Conservation (phyloP, 1,140 invertebrate genomes). For the Hirudo medicinalis region DNA sequence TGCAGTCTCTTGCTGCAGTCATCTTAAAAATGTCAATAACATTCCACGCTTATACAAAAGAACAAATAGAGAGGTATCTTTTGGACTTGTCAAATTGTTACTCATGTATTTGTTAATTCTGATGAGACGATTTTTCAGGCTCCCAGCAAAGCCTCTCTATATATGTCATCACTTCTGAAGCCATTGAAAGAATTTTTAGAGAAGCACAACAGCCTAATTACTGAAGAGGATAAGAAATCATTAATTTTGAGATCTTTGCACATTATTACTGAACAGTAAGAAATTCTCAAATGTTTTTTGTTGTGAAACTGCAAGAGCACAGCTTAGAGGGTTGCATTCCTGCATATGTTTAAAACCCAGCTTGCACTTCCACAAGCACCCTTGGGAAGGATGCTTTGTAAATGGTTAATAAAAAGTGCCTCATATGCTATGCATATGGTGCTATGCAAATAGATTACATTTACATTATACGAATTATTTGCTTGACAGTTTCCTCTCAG, state of each 20-base stretch:
- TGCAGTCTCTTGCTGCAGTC: slow-evolving; percentile 33
- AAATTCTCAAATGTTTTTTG: slow-evolving; percentile 10
- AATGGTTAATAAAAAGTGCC: neutral
- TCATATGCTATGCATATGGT: neutral
- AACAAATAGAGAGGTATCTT: slow-evolving; percentile 65
- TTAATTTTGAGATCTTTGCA: slow-evolving; percentile 30
- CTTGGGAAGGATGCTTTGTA: no score
- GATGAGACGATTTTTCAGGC: slow-evolving; percentile 7
- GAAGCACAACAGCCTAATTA: slow-evolving; percentile 29
- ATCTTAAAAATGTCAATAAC: slow-evolving; percentile 57
- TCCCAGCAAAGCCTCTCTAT: neutral
- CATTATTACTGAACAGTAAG: slow-evolving; percentile 33
- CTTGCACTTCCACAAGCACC: no score
- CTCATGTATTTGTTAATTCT: neutral
- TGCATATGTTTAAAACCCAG: no score
- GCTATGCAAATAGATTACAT: neutral
- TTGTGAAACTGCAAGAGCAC: no score
- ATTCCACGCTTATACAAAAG: slow-evolving; percentile 80
- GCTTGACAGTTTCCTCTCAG: slow-evolving; percentile 56
- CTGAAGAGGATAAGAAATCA: slow-evolving; percentile 25
- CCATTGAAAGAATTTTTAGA: slow-evolving; percentile 36
- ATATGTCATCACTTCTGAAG: slow-evolving; percentile 28
- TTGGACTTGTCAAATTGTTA: neutral
- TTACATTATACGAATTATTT: slow-evolving; percentile 13
- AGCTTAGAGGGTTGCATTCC: no score